Evolutionary conservation across 1,140 invertebrate genomes (phyloP).

Genomic region (Hycleus phaleratus): DNA sequence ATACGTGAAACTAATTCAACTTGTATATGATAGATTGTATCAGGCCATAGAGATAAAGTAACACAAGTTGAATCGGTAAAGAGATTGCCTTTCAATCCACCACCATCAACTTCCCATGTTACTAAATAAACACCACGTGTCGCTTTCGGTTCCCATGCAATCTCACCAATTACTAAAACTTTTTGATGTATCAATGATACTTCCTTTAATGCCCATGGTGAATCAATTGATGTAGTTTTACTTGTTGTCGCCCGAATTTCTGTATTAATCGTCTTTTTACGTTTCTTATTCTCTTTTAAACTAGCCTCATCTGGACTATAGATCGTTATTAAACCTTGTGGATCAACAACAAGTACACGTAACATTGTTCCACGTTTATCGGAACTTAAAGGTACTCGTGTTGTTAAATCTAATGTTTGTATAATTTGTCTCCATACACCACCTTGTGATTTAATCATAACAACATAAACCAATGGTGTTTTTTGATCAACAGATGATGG

Average conservation of each 20-base stretch:
- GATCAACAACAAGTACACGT: slow-evolving; percentile 57
- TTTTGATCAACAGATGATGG: slow-evolving; percentile 43
- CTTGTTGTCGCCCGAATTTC: slow-evolving; percentile 53
- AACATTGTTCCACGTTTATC: slow-evolving; percentile 49
- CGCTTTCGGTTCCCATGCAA: slow-evolving; percentile 62
- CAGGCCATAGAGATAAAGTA: slow-evolving; percentile 69
- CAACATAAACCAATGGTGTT: slow-evolving; percentile 56
- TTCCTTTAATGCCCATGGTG: slow-evolving; percentile 54
- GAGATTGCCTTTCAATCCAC: slow-evolving; percentile 74
- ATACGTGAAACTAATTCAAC: slow-evolving; percentile 54
- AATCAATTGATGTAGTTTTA: slow-evolving; percentile 42
- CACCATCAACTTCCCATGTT: slow-evolving; percentile 75
- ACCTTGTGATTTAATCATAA: slow-evolving; percentile 53
- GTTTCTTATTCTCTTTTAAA: slow-evolving; percentile 37
- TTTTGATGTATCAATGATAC: slow-evolving; percentile 62
- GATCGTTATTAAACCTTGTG: slow-evolving; percentile 56
- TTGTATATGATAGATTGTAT: slow-evolving; percentile 72
- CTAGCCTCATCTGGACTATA: slow-evolving; percentile 53
- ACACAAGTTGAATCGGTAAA: slow-evolving; percentile 71
- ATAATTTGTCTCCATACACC: slow-evolving; percentile 59
- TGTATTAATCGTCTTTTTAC: slow-evolving; percentile 47
- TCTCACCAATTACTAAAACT: slow-evolving; percentile 65
- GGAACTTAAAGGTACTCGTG: slow-evolving; percentile 48
- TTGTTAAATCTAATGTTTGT: slow-evolving; percentile 52
- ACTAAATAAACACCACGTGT: slow-evolving; percentile 62